Percentiles rank a stretch among this genome's conserved stretches.
phyloP scores from a whole-genome alignment of 2,113 vertebrate species.

The Paracanthobrama guichenoti region DNA sequence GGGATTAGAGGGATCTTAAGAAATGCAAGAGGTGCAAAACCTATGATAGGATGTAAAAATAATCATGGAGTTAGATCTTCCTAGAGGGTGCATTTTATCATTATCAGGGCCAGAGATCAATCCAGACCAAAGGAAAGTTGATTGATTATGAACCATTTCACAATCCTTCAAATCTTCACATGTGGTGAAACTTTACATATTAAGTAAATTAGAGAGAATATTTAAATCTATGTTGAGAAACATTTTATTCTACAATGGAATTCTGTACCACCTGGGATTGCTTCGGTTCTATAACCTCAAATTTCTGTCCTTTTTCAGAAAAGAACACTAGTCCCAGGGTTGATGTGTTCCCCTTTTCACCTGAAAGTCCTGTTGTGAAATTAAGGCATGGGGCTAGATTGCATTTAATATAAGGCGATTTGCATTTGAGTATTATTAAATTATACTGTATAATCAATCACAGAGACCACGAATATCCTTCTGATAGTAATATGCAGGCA shows the following conservation, averaged over 20 bases:
- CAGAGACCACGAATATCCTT: background rate
- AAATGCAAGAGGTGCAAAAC: background rate
- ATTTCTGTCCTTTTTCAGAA: background rate
- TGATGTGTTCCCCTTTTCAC: background rate
- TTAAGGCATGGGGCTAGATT: background rate
- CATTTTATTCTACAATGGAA: background rate
- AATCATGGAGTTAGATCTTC: background rate
- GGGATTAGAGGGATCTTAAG: background rate
- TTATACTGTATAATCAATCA: background rate
- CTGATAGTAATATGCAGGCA: background rate
- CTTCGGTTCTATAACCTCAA: background rate
- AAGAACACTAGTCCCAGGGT: background rate
- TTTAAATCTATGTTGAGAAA: background rate
- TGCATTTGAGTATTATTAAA: background rate
- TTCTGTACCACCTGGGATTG: background rate
- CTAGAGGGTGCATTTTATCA: background rate
- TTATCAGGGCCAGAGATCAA: slow-evolving; percentile 4
- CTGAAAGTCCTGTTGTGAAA: background rate
- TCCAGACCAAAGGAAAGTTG: background rate
- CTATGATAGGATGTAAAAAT: background rate
- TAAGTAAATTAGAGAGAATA: background rate
- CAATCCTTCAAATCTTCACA: background rate
- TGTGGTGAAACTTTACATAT: background rate
- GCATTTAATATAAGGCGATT: background rate
- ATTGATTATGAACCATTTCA: background rate